Base-by-base conservation (phyloP, 1,140 invertebrate species). In the Drosophila nigrodunni region DNA sequence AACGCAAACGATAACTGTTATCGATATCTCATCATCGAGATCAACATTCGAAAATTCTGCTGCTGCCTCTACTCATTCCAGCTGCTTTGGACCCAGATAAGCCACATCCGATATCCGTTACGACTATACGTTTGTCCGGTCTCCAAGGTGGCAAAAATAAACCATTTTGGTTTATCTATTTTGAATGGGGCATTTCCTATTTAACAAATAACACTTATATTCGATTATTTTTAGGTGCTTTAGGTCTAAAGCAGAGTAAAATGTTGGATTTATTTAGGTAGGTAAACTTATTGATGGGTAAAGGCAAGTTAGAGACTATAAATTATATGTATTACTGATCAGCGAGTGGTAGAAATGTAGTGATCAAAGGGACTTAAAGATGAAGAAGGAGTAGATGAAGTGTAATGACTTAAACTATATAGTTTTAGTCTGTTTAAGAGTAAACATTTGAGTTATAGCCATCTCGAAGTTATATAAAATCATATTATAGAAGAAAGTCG, bases 71-170 rank as follows among this genome's bases (percentile, higher is more conserved):
- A 13, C 21, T 34, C 35, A 8, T 37, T 7, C 13, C 8, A 37
- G 52, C 54, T 65, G 69, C 34, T 47, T 25, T 30, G 25, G 60
- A 11, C 50, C 37, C 39, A 10, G 69, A 72, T 66, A 65, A 66
- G 69, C 52, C 21, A 65, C 69, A 72, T 72, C 69, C 61, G 52
- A 65, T 65, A 57, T 47, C 43, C 43, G 37, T 41, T 52, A 50
- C 2, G 10, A 34, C 10, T 30, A 49, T 25, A 11, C 3, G 11
- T n/a, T n/a, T 54, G 34, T 54, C 50, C 50, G 34, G 30, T 54
- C 13, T 35, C 6, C 41, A 21, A 39, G 61, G 47, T 67, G 64
- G 13, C 18, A 37, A 58, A 58, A 10, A 34, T 57, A 58, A 46
- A 67, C 25, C 3, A 15, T 30, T 18, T 11, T n/a, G 1, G 34